Evolutionary conservation across 2,113 vertebrate species (phyloP).

Genomic region (Parus major): DNA sequence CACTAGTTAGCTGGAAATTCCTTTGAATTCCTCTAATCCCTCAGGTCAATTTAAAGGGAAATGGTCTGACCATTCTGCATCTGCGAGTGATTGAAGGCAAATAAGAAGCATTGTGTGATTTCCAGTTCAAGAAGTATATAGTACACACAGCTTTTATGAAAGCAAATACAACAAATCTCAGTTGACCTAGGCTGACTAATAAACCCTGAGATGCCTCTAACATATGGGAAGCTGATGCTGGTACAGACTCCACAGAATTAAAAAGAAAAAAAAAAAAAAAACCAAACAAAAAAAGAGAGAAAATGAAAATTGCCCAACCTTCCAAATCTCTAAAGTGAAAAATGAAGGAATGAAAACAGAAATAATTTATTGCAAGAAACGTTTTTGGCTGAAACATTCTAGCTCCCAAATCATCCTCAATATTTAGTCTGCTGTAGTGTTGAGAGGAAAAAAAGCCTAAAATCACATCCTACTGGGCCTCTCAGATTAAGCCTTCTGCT

Average conservation of each 20-base stretch:
- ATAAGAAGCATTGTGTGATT: constrained; percentile 56
- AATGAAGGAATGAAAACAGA: background rate
- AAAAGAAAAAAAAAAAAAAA: background rate
- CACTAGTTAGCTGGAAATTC: constrained; percentile 64
- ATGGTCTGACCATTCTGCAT: constrained; percentile 65
- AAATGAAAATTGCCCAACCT: background rate
- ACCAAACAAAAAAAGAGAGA: background rate
- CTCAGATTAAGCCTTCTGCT: constrained; percentile 18
- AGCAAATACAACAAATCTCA: constrained; percentile 64
- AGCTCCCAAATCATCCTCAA: background rate
- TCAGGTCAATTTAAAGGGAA: constrained; percentile 68
- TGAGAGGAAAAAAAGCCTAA: background rate
- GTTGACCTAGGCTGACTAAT: constrained; percentile 51
- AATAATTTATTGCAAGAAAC: constrained; percentile 5
- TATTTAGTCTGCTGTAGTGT: constrained; percentile 39
- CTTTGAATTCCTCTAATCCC: constrained; percentile 73
- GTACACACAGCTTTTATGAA: constrained; percentile 56
- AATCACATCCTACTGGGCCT: background rate
- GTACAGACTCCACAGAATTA: background rate
- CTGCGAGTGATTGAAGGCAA: constrained; percentile 74
- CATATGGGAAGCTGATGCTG: constrained; percentile 32
- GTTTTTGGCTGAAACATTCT: background rate
- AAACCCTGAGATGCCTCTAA: constrained; percentile 49
- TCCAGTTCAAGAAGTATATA: constrained; percentile 49
- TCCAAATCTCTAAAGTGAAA: background rate